phyloP scores from a whole-genome alignment of 2,113 vertebrate species.

The Ictalurus furcatus region DNA sequence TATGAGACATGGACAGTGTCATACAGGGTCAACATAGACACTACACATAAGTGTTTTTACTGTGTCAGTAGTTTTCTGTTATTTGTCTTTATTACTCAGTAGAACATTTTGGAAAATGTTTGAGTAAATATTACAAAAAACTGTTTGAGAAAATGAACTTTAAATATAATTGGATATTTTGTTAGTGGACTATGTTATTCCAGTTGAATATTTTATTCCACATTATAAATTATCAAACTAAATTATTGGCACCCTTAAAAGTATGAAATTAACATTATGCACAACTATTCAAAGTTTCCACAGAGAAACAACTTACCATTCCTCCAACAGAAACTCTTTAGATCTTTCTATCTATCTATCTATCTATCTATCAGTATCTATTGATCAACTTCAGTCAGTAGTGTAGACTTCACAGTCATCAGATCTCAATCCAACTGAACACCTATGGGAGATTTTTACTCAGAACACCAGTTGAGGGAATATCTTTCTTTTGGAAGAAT shows the following conservation, averaged over 20 bases:
- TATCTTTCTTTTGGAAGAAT: background rate
- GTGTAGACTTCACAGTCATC: too few relatives aligned
- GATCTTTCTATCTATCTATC: too few relatives aligned
- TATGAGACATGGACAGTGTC: background rate
- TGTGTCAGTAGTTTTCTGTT: background rate
- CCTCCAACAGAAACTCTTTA: too few relatives aligned
- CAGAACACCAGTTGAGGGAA: background rate
- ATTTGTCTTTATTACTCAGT: background rate
- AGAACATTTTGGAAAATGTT: background rate
- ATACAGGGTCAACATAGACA: background rate
- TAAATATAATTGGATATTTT: background rate
- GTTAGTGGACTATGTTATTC: background rate
- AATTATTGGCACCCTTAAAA: background rate
- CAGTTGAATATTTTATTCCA: background rate
- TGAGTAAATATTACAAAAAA: background rate
- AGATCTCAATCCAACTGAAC: background rate
- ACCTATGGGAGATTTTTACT: background rate
- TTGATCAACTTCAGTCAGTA: too few relatives aligned
- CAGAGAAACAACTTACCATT: too few relatives aligned
- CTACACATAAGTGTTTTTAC: background rate
- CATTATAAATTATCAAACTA: background rate
- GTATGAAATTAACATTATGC: background rate
- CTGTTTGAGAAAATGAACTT: background rate
- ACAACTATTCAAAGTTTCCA: too few relatives aligned
- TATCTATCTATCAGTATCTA: too few relatives aligned